Percentiles rank a stretch among this genome's conserved stretches.
phyloP scores from a whole-genome alignment of 2,113 vertebrate genomes.

The cat (Felis catus) region DNA sequence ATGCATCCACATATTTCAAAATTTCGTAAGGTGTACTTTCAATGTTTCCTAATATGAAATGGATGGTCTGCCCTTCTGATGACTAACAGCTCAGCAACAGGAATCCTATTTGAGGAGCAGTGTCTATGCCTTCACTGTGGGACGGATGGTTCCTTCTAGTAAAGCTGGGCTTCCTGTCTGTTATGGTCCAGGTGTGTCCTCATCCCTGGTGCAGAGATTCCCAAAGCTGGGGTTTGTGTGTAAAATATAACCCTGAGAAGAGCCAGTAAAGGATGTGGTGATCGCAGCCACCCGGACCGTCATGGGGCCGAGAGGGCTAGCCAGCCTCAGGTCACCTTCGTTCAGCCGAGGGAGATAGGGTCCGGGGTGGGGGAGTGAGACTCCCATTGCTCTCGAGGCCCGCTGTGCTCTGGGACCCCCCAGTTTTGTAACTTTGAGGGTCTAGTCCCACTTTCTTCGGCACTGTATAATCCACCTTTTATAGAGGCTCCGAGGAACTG shows the following conservation, averaged over 20 bases:
- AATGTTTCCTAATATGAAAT: not conserved
- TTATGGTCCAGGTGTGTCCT: not conserved
- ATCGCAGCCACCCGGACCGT: fast-evolving
- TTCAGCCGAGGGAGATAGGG: not conserved
- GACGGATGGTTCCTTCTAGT: not conserved
- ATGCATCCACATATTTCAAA: not conserved
- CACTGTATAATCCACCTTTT: too few species aligned
- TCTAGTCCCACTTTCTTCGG: not conserved
- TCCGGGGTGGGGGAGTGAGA: not conserved
- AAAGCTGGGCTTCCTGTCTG: too few species aligned
- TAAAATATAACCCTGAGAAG: not conserved
- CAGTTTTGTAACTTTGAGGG: too few species aligned
- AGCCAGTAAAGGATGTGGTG: fast-evolving
- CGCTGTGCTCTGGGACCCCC: not conserved
- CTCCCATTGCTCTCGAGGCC: not conserved
- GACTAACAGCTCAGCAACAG: not conserved
- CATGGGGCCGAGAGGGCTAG: fast-evolving
- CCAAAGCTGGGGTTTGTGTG: not conserved
- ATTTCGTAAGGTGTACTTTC: not conserved
- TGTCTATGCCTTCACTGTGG: too few species aligned
- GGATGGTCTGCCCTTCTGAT: too few species aligned
- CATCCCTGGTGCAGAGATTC: fast-evolving
- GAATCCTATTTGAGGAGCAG: not conserved
- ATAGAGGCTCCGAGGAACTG: not conserved
- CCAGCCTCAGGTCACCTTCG: fast-evolving